A percentile compares a stretch with the other conserved stretches of the same genome.
Evolutionary conservation across 2,888 invertebrate species (phyloP).

Genomic region (Agonum fuliginosum): DNA sequence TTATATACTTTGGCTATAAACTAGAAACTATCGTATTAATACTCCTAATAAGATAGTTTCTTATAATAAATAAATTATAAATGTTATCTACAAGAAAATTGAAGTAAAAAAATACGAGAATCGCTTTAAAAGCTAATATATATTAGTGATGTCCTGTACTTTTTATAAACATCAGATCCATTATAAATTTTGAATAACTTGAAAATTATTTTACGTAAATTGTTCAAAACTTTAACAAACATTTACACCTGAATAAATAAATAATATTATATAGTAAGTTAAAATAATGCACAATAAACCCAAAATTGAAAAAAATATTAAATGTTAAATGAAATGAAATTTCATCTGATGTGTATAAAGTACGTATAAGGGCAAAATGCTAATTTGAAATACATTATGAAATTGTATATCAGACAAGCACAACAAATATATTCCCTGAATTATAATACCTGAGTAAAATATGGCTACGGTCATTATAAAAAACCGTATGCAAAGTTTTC

Average conservation of each 20-base stretch:
- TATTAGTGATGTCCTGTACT: conserved; percentile 28
- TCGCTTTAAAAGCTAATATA: conserved; percentile 40
- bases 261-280: conserved; percentile 30
- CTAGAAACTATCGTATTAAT: conserved; percentile 45
- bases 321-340: not conserved
- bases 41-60: conserved; percentile 25
- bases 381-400: not conserved
- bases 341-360: not conserved
- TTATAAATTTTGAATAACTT: too few species aligned
- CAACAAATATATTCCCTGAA: conserved; percentile 51
- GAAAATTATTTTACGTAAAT: not conserved
- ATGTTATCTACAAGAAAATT: conserved; percentile 41
- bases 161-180: not conserved
- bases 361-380: not conserved
- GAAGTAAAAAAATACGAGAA: conserved; percentile 29
- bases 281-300: conserved; percentile 41
- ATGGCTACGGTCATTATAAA: conserved; percentile 34
- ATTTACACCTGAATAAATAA: conserved; percentile 34
- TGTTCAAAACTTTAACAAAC: conserved; percentile 20
- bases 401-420: not conserved
- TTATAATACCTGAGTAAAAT: conserved; percentile 56
- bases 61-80: conserved; percentile 39
- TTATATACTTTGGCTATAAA: conserved; percentile 56
- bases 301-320: too few species aligned
- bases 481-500: conserved; percentile 19